Percentiles rank a stretch among this genome's conserved stretches.
phyloP scores from a whole-genome alignment of 2,888 invertebrate genomes.

The Pediacus dermestoides region DNA sequence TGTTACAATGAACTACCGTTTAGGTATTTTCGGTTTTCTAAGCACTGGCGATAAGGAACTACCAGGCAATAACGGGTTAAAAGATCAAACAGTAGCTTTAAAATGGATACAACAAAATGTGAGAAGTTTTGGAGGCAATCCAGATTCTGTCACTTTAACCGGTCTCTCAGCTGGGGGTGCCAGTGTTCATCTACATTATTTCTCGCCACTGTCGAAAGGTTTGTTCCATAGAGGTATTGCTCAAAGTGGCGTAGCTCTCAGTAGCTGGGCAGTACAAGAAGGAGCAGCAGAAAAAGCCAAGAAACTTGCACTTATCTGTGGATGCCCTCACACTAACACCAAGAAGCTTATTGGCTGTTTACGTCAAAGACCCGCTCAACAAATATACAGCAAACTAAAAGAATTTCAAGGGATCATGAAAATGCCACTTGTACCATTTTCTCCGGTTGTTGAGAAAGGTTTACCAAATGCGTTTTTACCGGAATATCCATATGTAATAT shows the following conservation, averaged over 20 bases:
- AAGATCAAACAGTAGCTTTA: slow-evolving; percentile 67
- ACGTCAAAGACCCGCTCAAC: background rate
- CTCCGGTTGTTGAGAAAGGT: slow-evolving; percentile 34
- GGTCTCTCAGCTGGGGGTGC: slow-evolving; percentile 71
- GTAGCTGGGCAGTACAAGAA: slow-evolving; percentile 34
- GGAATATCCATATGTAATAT: slow-evolving; percentile 37
- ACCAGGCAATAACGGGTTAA: slow-evolving; percentile 68
- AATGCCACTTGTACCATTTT: no score
- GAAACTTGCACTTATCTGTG: slow-evolving; percentile 30
- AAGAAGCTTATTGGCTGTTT: slow-evolving; percentile 1
- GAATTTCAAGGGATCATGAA: no score
- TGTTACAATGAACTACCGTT: slow-evolving; percentile 63
- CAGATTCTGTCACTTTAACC: slow-evolving; percentile 60
- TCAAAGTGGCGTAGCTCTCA: slow-evolving; percentile 37
- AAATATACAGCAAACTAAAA: no score
- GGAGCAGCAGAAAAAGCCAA: slow-evolving; percentile 30
- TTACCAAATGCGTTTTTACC: slow-evolving; percentile 32
- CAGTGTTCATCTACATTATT: slow-evolving; percentile 66
- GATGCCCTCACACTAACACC: slow-evolving; percentile 29
- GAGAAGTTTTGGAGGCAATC: slow-evolving; percentile 64
- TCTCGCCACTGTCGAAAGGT: slow-evolving; percentile 61
- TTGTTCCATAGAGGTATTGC: slow-evolving; percentile 41
- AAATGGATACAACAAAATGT: slow-evolving; percentile 67
- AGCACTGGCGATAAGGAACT: slow-evolving; percentile 65
- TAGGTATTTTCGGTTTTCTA: slow-evolving; percentile 57